Base-by-base conservation (phyloP, 2,797 vertebrate species). In the Scyliorhinus canicula region DNA sequence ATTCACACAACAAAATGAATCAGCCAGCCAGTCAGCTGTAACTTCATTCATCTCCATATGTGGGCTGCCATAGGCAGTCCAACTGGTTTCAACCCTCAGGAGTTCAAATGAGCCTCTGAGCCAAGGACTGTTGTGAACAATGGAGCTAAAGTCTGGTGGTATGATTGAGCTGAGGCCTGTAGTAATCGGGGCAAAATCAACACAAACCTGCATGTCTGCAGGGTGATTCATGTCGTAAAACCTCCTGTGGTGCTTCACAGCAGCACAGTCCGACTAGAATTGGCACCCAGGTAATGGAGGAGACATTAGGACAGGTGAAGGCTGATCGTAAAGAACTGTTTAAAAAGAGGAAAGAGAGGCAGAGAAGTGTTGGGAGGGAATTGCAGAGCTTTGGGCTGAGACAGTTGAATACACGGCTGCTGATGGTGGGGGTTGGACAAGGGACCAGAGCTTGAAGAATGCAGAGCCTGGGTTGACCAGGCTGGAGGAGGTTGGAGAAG, bases 11-110 rank as follows among this genome's bases (percentile, higher is more conserved):
- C 5, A 55, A 60, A 55, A 57, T 35, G 35, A 35, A n/a, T 57
- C 55, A 44, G 57, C 31, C 0, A 90, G 31, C 52, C 65, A 91
- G n/a, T 44, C 88, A 91, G 26, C 57, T 65, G 4, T 60, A 63
- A 65, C 88, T 91, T 91, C 57, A 65, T 65, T 44, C n/a, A 91
- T 91, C 88, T 63, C 88, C 19, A 91, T 63, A 21, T 44, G n/a
- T 26, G 57, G 88, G 60, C 47, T 44, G 60, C 40, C 60, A 4
- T 21, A 31, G n/a, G 60, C 2, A 65, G 40, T 91, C 60, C 57
- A 44, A 65, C 52, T 28, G n/a, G 44, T 8, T 9, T 21, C 44
- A 47, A 14, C 77, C 16, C n/a, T 79, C 40, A 44, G n/a, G 77
- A 79, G n/a, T 26, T 82, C 26, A 24, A 82, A 44, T 24, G 40